Base-by-base conservation (phyloP, 2,797 vertebrate species). In the Prunella strophiata region DNA sequence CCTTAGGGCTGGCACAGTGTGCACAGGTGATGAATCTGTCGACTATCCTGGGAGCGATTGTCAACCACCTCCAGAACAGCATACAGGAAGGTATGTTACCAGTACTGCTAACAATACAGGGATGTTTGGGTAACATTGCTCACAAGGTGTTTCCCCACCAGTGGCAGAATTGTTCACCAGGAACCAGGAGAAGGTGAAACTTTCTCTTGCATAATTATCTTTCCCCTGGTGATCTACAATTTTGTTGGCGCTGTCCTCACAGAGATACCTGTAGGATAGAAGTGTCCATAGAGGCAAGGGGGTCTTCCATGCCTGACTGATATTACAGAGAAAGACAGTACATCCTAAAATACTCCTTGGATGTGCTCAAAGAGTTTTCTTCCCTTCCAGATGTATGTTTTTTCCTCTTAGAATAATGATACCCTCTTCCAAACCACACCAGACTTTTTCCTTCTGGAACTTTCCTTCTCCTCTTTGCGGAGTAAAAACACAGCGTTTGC, bases 21-120 rank as follows among this genome's bases (percentile, higher is more conserved):
- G 98, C 99, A 45, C 99, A 99, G 81, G 98, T 99, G 96, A 99
- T 99, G 99, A 99, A 98, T 84, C 98, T 99, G 54, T 99, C 99
- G 10, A 99, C 99, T 59, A 99, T 99, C 96, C 98, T 99, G 26
- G 98, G 99, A 5, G 99, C 99, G 66, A 99, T 99, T 88, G 98
- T 99, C 96, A 99, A 99, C 97, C 99, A 99, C 87, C 98, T 99
- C 42, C 99, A 99, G 95, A 99, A 98, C 97, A 99, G 98, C 98
- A 98, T 99, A 92, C 99, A 99, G 96, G 99, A 99, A 97, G 99
- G 99, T 99, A 98, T 11, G 98, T 96, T n/a, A 40, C 50, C 32
- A 8, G 17, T 55, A 11, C 51, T 88, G 50, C 62, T 51, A 30
- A 9, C 40, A 10, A 1, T 29, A 21, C 22, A 5, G 50, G 54